These are phyloP conservation scores for Xylocampa areola DNA, from an alignment of 2,888 invertebrate genomes.

Conservation along the genomic window DNA sequence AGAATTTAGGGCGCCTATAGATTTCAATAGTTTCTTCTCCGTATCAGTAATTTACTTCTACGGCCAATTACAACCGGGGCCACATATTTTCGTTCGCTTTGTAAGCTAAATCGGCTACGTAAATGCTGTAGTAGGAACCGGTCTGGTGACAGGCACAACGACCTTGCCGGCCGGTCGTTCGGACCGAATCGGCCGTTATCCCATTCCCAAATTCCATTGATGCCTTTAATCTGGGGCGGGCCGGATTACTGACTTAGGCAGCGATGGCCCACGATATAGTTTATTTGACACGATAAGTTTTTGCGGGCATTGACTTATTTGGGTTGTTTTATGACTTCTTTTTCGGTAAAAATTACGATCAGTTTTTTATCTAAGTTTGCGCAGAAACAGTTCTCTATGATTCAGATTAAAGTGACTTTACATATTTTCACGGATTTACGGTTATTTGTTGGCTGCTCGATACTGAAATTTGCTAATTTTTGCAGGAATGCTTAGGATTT, in stretches of 20 bases:
- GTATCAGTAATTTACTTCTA: conserved; percentile 5
- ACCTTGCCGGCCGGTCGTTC: conserved; percentile 69
- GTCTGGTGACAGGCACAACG: conserved; percentile 68
- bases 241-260: conserved; percentile 27
- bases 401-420: no score
- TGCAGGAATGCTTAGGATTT: no score
- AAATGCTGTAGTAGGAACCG: conserved; percentile 52
- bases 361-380: background rate
- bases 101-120: conserved; percentile 42
- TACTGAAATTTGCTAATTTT: no score
- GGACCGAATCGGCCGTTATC: conserved; percentile 61
- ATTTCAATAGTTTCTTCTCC: conserved; percentile 8
- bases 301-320: conserved; percentile 2
- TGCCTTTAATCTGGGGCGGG: conserved; percentile 54
- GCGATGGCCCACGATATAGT: conserved; percentile 13
- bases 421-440: background rate
- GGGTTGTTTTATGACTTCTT: conserved; percentile 27
- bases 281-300: conserved; percentile 25
- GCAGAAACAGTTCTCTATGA: no score
- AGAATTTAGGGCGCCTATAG: background rate
- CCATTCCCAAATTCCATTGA: conserved; percentile 75
- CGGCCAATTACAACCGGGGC: conserved; percentile 19
- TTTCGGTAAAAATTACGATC: conserved; percentile 7
- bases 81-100: conserved; percentile 36
- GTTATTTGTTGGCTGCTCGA: no score